Conservation (phyloP, 2,113 vertebrate genomes). For the Myotis davidii region DNA sequence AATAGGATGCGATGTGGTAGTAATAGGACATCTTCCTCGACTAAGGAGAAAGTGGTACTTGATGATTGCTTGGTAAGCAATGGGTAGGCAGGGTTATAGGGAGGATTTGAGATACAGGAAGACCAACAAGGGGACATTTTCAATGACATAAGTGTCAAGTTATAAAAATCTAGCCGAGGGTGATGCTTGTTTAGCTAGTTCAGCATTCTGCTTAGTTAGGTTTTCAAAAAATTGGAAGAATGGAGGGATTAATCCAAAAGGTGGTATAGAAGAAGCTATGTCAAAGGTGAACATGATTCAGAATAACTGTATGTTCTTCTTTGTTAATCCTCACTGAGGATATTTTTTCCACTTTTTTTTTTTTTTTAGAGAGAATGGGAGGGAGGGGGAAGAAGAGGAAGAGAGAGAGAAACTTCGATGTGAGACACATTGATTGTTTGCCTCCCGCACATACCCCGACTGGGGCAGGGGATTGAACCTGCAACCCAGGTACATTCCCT, state of each 20-base stretch:
- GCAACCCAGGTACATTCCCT: no score
- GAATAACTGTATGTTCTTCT: not conserved
- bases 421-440: no score
- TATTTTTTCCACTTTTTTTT: no score
- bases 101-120: not conserved
- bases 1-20: not conserved
- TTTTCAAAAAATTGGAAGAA: slow-evolving; percentile 31
- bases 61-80: not conserved
- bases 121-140: not conserved
- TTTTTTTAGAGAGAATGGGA: no score
- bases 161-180: not conserved
- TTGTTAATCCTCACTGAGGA: no score
- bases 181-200: not conserved
- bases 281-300: slow-evolving; percentile 8
- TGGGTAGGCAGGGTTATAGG: not conserved
- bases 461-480: no score
- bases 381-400: no score
- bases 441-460: no score
- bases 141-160: not conserved
- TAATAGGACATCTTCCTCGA: not conserved
- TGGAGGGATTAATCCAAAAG: not conserved
- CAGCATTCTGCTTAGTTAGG: not conserved
- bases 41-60: not conserved
- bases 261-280: not conserved
- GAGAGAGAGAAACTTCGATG: no score